Conservation (phyloP, 2,888 invertebrate genomes). For the Calliphora vomitoria region DNA sequence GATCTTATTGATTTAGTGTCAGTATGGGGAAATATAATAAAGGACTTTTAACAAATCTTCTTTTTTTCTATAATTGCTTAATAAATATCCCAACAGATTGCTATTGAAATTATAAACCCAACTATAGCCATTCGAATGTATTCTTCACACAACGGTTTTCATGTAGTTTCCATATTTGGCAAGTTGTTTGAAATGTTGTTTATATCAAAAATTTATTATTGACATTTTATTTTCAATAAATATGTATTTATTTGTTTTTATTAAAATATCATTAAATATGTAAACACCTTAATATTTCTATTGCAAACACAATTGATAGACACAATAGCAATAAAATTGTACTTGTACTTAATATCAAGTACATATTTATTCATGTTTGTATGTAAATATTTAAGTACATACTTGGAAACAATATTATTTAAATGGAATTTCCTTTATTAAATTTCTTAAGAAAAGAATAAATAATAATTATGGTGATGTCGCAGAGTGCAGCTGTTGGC, state of each 20-base stretch:
- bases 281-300: neutral
- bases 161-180: neutral
- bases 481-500: too few species aligned
- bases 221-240: neutral
- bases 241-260: slow-evolving; percentile 7
- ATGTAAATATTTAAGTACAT: neutral
- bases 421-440: slow-evolving; percentile 6
- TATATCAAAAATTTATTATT: neutral
- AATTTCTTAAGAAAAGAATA: slow-evolving; percentile 5
- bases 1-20: too few species aligned
- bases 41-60: too few species aligned
- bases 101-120: too few species aligned
- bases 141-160: neutral
- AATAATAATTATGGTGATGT: too few species aligned
- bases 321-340: neutral
- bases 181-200: neutral
- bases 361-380: neutral
- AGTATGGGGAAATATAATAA: too few species aligned
- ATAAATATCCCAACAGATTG: too few species aligned
- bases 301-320: neutral
- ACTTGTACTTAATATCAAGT: neutral
- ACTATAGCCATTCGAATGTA: too few species aligned
- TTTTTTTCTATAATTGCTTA: too few species aligned
- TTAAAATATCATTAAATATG: neutral
- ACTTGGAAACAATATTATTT: slow-evolving; percentile 29